Evolutionary conservation across 64 coral and sea anemone species (phyloP).

Genomic region (Pocillopora damicornis): DNA sequence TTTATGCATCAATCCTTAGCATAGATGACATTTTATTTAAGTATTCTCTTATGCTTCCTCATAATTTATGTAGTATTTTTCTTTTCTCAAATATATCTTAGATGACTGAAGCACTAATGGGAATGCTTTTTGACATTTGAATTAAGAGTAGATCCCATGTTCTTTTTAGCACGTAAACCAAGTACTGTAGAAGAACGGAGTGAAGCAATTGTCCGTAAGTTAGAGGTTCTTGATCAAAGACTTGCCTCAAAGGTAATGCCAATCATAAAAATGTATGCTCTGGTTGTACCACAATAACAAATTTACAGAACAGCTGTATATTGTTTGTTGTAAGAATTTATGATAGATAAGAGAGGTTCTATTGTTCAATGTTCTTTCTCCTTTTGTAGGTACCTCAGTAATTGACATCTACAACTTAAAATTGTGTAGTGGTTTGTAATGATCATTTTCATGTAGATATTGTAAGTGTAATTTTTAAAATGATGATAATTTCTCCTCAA

Average conservation of each 20-base stretch:
- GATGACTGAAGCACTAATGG: background rate
- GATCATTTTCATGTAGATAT: background rate
- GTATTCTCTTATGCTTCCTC: too few species aligned
- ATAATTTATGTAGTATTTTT: too few species aligned
- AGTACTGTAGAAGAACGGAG: conserved; percentile 95
- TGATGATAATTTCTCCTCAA: background rate
- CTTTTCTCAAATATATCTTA: background rate
- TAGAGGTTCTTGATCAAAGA: conserved; percentile 91
- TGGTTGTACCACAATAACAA: too few species aligned
- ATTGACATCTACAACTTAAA: too few species aligned
- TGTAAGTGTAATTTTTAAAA: background rate
- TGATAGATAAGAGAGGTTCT: too few species aligned
- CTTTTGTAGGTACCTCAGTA: background rate
- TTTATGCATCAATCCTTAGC: too few species aligned
- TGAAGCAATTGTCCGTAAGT: conserved; percentile 87
- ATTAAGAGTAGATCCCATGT: background rate
- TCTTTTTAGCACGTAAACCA: conserved; percentile 58
- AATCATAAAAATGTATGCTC: too few species aligned
- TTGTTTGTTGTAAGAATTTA: too few species aligned
- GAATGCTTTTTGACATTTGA: background rate
- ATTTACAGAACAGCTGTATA: too few species aligned
- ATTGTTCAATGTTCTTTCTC: background rate
- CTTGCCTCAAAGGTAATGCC: conserved; percentile 86
- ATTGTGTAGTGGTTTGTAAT: too few species aligned
- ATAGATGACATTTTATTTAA: too few species aligned